Base-by-base conservation (phyloP, 2,888 invertebrate genomes). In the Pachymerium ferrugineum region DNA sequence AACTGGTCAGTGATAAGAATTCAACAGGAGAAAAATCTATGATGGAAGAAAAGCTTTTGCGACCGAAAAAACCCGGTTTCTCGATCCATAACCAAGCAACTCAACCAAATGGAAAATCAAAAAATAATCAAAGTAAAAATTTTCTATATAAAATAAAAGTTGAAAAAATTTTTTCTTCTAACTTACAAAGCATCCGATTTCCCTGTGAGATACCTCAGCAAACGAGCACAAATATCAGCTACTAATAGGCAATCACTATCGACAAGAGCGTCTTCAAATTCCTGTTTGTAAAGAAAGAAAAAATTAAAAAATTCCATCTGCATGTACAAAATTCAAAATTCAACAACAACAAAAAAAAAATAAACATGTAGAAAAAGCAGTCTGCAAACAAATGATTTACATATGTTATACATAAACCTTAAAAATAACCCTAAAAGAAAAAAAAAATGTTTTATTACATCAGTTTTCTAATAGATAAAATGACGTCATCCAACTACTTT, bases 211-310 rank as follows among this genome's bases (percentile, higher is more conserved):
- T 76, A 78, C 74, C 78, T 74, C 69, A 78, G 72, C 25, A 78
- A 42, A 73, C 78, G 72, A 22, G 78, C 78, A 76, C 75, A 76
- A 38, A 77, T 74, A 22, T 78, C 78, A 30, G 78, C 76, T 73
- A 78, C 72, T 19, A 76, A 71, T 42, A 77, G 62, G 75, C 76
- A 76, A 72, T 77, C 76, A 70, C 75, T 74, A 74, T 76, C 78
- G 16, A 78, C 75, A 38, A 78, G 76, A 68, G 76, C 78, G 69
- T 78, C 78, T 76, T 78, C 78, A 71, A 78, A 76, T 75, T 78
- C 78, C 78, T 78, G 19, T 47, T 47, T 10, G 1, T 14, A 71
- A 33, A 74, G 31, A 22, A 31, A 74, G 73, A 74, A 72, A 73
- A 70, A 33, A 73, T 42, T 14, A 35, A 68, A 70, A 42, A 31